phyloP scores from a whole-genome alignment of 2,113 vertebrate genomes.

The Pycnonotus jocosus region DNA sequence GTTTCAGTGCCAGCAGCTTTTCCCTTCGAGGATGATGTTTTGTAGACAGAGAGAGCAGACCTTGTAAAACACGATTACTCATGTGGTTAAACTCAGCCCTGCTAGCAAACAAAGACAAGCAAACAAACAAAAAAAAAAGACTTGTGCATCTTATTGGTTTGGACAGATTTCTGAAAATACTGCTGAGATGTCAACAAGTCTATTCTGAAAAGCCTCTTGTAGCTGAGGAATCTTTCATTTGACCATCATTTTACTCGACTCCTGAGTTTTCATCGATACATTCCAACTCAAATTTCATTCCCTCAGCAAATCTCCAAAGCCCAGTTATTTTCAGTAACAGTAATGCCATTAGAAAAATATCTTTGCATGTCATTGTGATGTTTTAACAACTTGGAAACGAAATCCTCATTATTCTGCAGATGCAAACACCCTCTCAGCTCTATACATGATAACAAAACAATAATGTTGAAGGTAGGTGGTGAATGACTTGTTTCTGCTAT shows the following conservation, averaged over 20 bases:
- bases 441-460: constrained; percentile 41
- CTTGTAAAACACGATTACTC: constrained; percentile 28
- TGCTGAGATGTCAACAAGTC: neutral
- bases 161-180: neutral
- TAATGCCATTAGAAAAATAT: constrained; percentile 29
- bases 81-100: constrained; percentile 9
- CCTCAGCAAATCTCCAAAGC: neutral
- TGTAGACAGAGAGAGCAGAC: constrained; percentile 39
- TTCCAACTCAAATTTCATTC: constrained; percentile 10
- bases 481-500: constrained; percentile 68
- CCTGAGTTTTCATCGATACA: neutral
- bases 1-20: constrained; percentile 44
- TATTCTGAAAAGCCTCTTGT: neutral
- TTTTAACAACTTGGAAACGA: constrained; percentile 40
- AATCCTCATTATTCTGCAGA: neutral
- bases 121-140: neutral
- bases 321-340: neutral
- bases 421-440: constrained; percentile 4
- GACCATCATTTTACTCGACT: neutral
- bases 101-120: neutral
- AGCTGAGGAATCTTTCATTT: neutral
- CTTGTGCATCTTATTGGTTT: neutral
- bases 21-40: constrained; percentile 28
- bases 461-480: constrained; percentile 6
- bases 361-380: neutral